Conservation (phyloP, 2,113 vertebrate genomes). For the Zingel zingel region DNA sequence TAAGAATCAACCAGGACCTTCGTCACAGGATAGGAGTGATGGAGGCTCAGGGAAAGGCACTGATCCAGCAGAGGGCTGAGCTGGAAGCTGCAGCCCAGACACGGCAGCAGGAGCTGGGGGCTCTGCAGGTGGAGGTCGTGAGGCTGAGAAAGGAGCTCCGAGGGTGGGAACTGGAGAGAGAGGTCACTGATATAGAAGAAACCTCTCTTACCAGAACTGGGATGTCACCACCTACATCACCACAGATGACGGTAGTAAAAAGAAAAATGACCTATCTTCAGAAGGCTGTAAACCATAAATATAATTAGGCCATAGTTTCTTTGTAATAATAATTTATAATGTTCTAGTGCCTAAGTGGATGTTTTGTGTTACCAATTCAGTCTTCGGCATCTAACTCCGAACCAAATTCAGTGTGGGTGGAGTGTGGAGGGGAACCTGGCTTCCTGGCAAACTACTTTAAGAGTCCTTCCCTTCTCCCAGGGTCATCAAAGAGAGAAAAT, state of each 20-base stretch:
- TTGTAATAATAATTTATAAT: too few species aligned
- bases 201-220: constrained; percentile 3
- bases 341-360: neutral
- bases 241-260: constrained; percentile 48
- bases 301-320: neutral
- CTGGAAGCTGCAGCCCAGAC: constrained; percentile 90
- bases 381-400: constrained; percentile 27
- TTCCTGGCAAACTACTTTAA: constrained; percentile 68
- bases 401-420: constrained; percentile 76
- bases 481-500: constrained; percentile 19
- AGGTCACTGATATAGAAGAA: constrained; percentile 28
- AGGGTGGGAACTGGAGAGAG: constrained; percentile 59
- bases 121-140: constrained; percentile 71
- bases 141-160: constrained; percentile 82
- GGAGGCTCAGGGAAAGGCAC: constrained; percentile 90
- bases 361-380: constrained; percentile 54
- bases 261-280: neutral
- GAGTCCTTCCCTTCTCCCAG: constrained; percentile 38
- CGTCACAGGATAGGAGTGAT: constrained; percentile 88
- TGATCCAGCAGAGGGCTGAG: constrained; percentile 94
- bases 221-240: constrained; percentile 5
- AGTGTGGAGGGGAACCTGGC: constrained; percentile 71
- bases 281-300: neutral
- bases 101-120: constrained; percentile 89
- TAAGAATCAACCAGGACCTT: constrained; percentile 95